Evolutionary conservation across 2,797 vertebrate species (phyloP), one percentile per base, ranked within the genome.

Genomic region (Pelobates cultripes): DNA sequence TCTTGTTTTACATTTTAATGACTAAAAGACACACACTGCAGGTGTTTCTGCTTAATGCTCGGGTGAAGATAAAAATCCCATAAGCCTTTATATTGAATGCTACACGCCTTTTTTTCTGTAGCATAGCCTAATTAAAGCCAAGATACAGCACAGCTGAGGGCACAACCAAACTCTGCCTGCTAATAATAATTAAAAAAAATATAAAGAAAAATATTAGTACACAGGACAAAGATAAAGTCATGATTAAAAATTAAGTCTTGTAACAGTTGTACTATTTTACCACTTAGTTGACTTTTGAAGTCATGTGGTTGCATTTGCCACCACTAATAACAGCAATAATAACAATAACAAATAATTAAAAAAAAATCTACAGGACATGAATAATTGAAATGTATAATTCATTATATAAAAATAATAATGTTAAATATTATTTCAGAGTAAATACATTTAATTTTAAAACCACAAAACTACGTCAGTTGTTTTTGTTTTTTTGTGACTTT

Each of bases 401-500:
- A 28, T 28, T 28, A 28, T 28, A 28, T 28, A 28, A 28, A 28
- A 28, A 28, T 28, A 28, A 28, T 28, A 28, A 28, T 28, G 28
- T 28, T 28, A 28, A 28, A 2, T 28, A 28, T 28, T 28, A 28
- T 28, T 28, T 28, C 28, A 28, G 1, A 28, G 28, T 28, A 28
- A 28, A 28, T 28, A 28, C 28, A 28, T 28, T 28, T 28, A 28
- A 28, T 28, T 28, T 28, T 28, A 28, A 28, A 28, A 28, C 28
- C 28, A 28, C 28, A 28, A 28, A 28, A 28, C 28, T 28, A n/a
- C n/a, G n/a, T n/a, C n/a, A n/a, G n/a, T n/a, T n/a, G n/a, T n/a
- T n/a, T n/a, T n/a, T n/a, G n/a, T 28, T 12, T 87, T 89, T 87
- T 89, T 90, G 86, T 87, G 86, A 88, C 85, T 79, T 89, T 79